These are phyloP conservation scores for Malurus cyaneus DNA, from an alignment of 2,113 vertebrate genomes.

Conservation along the genomic window DNA sequence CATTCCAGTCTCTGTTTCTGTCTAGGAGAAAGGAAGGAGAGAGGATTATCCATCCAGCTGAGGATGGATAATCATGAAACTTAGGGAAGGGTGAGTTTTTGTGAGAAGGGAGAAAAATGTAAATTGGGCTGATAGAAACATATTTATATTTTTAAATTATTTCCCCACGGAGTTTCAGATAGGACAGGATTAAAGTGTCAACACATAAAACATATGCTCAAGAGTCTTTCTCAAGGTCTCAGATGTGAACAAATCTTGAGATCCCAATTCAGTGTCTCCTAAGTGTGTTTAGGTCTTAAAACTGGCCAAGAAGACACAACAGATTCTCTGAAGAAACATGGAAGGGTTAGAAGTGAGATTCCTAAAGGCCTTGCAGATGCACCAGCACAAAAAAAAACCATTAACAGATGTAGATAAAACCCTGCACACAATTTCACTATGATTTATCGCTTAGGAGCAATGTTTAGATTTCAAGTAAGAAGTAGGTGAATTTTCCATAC, in stretches of 20 bases:
- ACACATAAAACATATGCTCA: neutral
- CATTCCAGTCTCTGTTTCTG: neutral
- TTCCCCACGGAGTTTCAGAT: rapidly evolving
- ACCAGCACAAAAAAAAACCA: neutral
- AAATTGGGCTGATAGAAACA: neutral
- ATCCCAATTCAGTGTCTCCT: neutral
- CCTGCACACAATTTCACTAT: neutral
- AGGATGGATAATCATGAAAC: neutral
- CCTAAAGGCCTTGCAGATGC: neutral
- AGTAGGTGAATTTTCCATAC: neutral
- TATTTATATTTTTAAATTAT: neutral
- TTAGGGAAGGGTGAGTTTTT: neutral
- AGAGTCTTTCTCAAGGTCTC: neutral
- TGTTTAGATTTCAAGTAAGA: neutral
- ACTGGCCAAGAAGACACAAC: neutral
- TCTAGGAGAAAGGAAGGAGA: neutral
- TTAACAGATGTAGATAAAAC: neutral
- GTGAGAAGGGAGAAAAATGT: neutral
- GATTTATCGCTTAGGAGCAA: neutral
- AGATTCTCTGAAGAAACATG: neutral
- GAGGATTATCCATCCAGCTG: neutral
- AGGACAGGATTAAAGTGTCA: neutral
- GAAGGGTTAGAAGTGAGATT: neutral
- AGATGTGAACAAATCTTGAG: neutral
- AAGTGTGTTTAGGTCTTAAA: neutral